Base-by-base conservation (phyloP, 1,140 invertebrate genomes). In the Vanessa tameamea region DNA sequence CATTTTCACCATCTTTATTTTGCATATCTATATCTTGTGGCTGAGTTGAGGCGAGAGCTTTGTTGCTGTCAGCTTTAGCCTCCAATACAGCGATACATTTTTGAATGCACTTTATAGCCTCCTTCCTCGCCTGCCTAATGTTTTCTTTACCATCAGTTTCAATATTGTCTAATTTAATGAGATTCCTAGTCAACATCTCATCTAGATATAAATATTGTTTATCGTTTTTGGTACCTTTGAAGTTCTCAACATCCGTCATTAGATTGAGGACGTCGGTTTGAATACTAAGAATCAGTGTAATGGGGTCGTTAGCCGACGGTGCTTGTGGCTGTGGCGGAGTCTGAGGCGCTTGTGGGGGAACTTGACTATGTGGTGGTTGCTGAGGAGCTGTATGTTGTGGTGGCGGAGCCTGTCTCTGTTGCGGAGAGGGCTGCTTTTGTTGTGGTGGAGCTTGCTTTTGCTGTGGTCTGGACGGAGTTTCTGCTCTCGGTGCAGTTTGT, bases 171-270 rank as follows among this genome's bases (percentile, higher is more conserved):
- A 99, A 89, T 88, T 98, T 98, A 5, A 99, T 95, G 72, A 99
- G 93, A 86, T 97, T 97, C 55, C 98, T 95, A 1, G 98, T 99
- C 15, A 99, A 92, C 98, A 99, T 99, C 91, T 99, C 98, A 87
- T 99, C 98, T 55, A 99, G 89, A 87, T 96, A 98, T 43, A 97
- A 93, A 82, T 98, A 99, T 69, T 96, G 94, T 88, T 98, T 98
- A 82, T 98, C 96, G 78, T 94, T 95, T 79, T 95, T 94, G 67
- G 93, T 94, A 4, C 97, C 97, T 47, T 84, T 93, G 84, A 97
- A 98, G 67, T 95, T 93, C 76, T 97, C 96, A 9, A 99, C 97
- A 82, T 96, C 94, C 15, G 94, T 94, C 92, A 96, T 96, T 1
- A 98, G 93, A 26, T 96, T 94, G 37, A 96, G 94, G 0, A 98